Evolutionary conservation across 2,797 vertebrate species (phyloP).

Genomic region (Capromys pilorides): DNA sequence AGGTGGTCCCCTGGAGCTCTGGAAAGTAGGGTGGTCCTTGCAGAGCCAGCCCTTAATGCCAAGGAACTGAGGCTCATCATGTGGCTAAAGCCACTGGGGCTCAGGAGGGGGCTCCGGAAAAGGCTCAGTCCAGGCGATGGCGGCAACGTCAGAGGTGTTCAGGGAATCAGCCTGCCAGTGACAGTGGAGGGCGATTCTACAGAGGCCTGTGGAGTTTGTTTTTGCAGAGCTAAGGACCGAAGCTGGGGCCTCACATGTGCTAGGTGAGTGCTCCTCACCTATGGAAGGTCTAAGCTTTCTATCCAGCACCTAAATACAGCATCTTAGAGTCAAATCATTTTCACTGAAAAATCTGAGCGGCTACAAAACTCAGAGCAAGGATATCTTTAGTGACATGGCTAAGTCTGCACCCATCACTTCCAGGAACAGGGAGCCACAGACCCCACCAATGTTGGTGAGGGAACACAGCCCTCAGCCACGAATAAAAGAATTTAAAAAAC

Average conservation of each 20-base stretch:
- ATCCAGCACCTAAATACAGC: neutral
- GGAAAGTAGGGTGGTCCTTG: neutral
- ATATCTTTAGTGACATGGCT: neutral
- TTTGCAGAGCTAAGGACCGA: neutral
- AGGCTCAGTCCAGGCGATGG: neutral
- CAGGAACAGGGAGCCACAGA: neutral
- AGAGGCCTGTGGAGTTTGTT: neutral
- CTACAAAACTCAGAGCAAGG: neutral
- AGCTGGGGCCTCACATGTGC: neutral
- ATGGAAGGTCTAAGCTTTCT: neutral
- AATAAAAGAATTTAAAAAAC: neutral
- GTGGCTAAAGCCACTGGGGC: neutral
- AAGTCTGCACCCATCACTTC: neutral
- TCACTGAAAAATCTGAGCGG: neutral
- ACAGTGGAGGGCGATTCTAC: neutral
- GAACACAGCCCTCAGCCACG: accelerated
- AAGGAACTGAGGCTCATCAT: neutral
- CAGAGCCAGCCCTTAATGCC: neutral
- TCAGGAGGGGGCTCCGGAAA: neutral
- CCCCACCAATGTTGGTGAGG: neutral
- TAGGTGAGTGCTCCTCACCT: neutral
- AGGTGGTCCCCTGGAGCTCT: neutral
- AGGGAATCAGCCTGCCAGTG: neutral
- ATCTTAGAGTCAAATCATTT: neutral
- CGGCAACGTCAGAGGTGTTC: neutral